Evolutionary conservation across 2,113 vertebrate species (phyloP).

Genomic region (Ameiurus melas): DNA sequence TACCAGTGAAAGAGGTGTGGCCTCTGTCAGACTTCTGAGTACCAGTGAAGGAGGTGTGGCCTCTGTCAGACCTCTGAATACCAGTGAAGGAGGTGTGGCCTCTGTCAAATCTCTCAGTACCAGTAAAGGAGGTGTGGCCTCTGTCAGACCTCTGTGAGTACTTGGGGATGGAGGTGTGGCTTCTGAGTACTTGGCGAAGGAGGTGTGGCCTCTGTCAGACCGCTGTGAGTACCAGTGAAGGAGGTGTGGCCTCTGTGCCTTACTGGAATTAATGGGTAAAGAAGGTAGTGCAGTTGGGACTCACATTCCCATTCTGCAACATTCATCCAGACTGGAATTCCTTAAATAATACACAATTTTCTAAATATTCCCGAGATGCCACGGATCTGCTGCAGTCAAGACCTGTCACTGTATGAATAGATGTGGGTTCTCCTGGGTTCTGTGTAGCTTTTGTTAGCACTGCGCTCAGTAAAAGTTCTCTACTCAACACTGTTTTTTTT

Average conservation of each 20-base stretch:
- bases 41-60: background rate
- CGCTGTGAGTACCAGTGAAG: background rate
- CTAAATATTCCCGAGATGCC: constrained; percentile 50
- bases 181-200: background rate
- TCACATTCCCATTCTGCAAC: background rate
- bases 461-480: background rate
- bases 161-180: background rate
- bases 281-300: background rate
- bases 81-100: background rate
- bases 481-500: background rate
- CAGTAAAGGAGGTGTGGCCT: background rate
- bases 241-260: background rate
- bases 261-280: background rate
- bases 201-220: background rate
- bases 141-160: too few relatives aligned
- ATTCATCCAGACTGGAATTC: constrained; percentile 40
- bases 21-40: too few relatives aligned
- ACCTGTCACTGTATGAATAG: background rate
- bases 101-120: too few relatives aligned
- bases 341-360: constrained; percentile 59
- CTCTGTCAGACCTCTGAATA: too few relatives aligned
- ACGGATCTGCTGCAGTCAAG: background rate
- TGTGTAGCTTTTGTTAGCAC: background rate
- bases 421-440: background rate
- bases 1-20: background rate